These are phyloP conservation scores for Palythoa caribaeorum DNA, from an alignment of 92 coral and sea anemone genomes.

Conservation along the genomic window DNA sequence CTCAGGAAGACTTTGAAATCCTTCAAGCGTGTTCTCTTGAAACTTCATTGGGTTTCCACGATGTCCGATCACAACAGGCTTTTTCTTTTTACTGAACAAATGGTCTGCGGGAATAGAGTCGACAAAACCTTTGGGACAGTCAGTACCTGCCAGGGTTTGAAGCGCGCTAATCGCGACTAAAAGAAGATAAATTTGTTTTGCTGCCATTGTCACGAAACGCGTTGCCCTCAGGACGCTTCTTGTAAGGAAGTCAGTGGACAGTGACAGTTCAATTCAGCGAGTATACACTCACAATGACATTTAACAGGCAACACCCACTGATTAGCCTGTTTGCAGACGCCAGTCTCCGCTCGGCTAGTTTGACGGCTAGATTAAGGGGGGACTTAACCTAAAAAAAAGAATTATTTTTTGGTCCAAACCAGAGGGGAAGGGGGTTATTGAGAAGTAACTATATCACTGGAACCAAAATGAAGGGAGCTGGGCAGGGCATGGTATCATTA, in stretches of 20 bases:
- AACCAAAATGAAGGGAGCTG: too few species aligned
- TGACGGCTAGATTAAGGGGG: too few species aligned
- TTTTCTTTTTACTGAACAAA: conserved; percentile 68
- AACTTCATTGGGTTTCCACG: conserved; percentile 87
- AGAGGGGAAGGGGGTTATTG: too few species aligned
- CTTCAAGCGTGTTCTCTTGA: conserved; percentile 94
- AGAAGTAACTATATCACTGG: too few species aligned
- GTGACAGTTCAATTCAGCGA: too few species aligned
- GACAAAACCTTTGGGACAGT: conserved; percentile 45
- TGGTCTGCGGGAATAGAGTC: conserved; percentile 69
- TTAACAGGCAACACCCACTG: too few species aligned
- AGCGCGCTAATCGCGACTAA: conserved; percentile 7
- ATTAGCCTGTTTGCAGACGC: too few species aligned
- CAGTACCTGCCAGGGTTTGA: not conserved
- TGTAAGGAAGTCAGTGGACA: not conserved
- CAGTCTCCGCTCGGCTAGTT: too few species aligned
- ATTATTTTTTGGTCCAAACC: too few species aligned
- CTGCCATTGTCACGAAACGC: not conserved
- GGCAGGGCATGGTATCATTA: too few species aligned
- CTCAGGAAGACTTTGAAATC: conserved; percentile 81
- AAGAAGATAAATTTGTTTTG: not conserved
- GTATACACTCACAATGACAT: too few species aligned
- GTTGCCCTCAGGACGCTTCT: not conserved
- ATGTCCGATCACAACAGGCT: conserved; percentile 93
- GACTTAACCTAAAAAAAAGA: too few species aligned